Percentiles rank a stretch among this genome's conserved stretches.
Evolutionary conservation across 2,113 vertebrate genomes (phyloP).

Genomic region (Pholis gunnellus): DNA sequence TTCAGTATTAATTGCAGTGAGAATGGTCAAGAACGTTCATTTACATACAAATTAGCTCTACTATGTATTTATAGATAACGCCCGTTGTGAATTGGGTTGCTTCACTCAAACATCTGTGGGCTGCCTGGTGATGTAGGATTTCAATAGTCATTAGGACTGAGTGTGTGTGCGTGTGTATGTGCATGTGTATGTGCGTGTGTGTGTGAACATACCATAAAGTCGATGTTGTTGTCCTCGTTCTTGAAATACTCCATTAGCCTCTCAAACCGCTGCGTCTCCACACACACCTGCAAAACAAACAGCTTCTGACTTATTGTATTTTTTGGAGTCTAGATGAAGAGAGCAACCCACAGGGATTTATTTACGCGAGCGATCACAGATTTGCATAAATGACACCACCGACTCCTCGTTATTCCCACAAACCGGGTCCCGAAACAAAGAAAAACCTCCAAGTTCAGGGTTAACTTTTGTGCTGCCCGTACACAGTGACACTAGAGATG

Average conservation of each 20-base stretch:
- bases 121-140: conserved; percentile 15
- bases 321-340: not conserved
- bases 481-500: not conserved
- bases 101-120: conserved; percentile 16
- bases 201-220: conserved; percentile 90
- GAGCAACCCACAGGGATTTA: not conserved
- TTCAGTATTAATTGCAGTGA: not conserved
- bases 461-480: not conserved
- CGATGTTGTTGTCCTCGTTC: conserved; percentile 98
- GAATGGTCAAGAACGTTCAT: not conserved
- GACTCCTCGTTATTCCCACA: not conserved
- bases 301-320: not conserved
- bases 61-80: not conserved
- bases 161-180: conserved; percentile 1
- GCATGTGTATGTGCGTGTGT: not conserved
- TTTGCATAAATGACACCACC: not conserved
- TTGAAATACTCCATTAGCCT: conserved; percentile 98
- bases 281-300: conserved; percentile 88
- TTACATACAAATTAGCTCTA: not conserved
- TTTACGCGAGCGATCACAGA: not conserved
- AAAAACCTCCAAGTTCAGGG: not conserved
- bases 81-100: not conserved
- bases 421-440: not conserved
- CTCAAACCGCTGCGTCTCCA: conserved; percentile 95
- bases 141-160: conserved; percentile 55